phyloP scores from a whole-genome alignment of 35 echinoderm and acorn worm genomes.

The Lytechinus pictus region DNA sequence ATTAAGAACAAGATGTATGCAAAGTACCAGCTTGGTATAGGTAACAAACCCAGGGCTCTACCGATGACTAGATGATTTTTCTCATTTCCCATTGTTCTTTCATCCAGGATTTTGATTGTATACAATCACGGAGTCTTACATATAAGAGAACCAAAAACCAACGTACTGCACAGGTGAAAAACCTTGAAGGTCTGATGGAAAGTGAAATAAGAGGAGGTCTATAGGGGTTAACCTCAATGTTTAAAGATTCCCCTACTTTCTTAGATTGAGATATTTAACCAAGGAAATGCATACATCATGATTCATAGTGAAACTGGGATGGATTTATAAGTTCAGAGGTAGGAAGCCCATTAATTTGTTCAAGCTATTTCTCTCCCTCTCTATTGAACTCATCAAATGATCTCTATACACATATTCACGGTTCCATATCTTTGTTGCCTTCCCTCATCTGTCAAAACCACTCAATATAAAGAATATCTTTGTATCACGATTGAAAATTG shows the following conservation, averaged over 20 bases:
- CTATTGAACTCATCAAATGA: neutral
- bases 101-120: neutral
- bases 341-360: constrained; percentile 43
- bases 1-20: too few species aligned
- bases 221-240: neutral
- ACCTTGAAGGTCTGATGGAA: neutral
- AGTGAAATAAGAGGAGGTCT: constrained; percentile 11
- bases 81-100: neutral
- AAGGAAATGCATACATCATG: constrained; percentile 43
- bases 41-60: neutral
- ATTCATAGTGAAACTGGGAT: constrained; percentile 38
- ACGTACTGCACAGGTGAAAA: neutral
- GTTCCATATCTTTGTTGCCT: neutral
- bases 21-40: too few species aligned
- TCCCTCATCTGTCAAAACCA: neutral
- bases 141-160: neutral
- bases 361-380: constrained; percentile 26
- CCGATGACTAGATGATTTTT: neutral
- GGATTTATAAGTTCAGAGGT: constrained; percentile 12
- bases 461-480: neutral
- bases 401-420: neutral
- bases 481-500: neutral
- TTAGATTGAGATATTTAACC: constrained; percentile 33
- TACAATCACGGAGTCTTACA: neutral
- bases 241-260: neutral